Evolutionary conservation across 2,888 invertebrate species (phyloP).

Genomic region (Cyrtodaria siliqua): DNA sequence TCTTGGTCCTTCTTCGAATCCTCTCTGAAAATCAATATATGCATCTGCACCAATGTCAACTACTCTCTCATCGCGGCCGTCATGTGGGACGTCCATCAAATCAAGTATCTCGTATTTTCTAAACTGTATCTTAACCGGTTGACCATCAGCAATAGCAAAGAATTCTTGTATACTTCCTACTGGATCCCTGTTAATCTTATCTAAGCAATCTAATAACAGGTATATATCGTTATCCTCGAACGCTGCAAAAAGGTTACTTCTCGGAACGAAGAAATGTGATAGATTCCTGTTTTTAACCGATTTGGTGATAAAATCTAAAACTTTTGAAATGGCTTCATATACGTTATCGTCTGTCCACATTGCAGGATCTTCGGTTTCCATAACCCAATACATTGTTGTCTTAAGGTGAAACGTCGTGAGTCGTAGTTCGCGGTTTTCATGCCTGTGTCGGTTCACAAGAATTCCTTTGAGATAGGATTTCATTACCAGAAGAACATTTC

Average conservation of each 20-base stretch:
- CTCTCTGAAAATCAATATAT: slow-evolving; percentile 40
- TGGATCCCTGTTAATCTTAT: slow-evolving; percentile 13
- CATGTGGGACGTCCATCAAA: slow-evolving; percentile 20
- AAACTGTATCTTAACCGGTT: slow-evolving; percentile 12
- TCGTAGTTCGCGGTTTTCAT: background rate
- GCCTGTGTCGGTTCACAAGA: slow-evolving; percentile 19
- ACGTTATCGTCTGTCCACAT: slow-evolving; percentile 21
- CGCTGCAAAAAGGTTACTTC: slow-evolving; percentile 36
- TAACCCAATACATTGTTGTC: slow-evolving; percentile 55
- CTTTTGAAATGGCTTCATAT: slow-evolving; percentile 10
- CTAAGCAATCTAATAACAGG: slow-evolving; percentile 22
- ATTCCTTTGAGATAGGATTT: slow-evolving; percentile 58
- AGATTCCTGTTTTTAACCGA: slow-evolving; percentile 11
- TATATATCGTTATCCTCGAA: slow-evolving; percentile 13
- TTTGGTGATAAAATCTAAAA: slow-evolving; percentile 13
- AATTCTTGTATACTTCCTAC: slow-evolving; percentile 28
- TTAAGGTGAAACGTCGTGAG: slow-evolving; percentile 65
- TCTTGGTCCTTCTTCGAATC: slow-evolving; percentile 31
- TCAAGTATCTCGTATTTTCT: slow-evolving; percentile 19
- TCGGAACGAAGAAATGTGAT: slow-evolving; percentile 36
- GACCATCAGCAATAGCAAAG: slow-evolving; percentile 24
- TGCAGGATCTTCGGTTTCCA: slow-evolving; percentile 26
- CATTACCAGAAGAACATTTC: slow-evolving; percentile 49
- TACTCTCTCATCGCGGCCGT: slow-evolving; percentile 34
- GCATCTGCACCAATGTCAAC: slow-evolving; percentile 33